These are phyloP conservation scores for Loxodonta africana DNA, from an alignment of 2,113 vertebrate species.

Conservation along the genomic window DNA sequence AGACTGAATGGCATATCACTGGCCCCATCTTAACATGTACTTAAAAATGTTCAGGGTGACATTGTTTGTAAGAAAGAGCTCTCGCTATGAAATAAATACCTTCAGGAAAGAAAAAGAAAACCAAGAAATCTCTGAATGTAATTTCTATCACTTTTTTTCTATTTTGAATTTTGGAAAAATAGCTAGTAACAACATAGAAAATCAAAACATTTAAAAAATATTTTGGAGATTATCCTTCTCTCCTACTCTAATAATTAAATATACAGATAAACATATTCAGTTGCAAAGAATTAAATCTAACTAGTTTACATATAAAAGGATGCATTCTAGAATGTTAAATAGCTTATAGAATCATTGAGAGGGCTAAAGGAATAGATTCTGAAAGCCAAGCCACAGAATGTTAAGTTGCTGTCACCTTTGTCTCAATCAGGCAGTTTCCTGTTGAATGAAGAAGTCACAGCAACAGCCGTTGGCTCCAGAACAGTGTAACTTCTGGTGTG, in stretches of 20 bases:
- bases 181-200: background rate
- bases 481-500: background rate
- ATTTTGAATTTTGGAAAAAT: constrained; percentile 45
- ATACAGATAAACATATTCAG: constrained; percentile 12
- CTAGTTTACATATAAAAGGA: constrained; percentile 27
- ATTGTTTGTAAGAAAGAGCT: constrained; percentile 3
- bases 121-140: background rate
- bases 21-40: background rate
- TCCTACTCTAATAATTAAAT: background rate
- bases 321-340: constrained; percentile 33
- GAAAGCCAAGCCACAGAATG: background rate
- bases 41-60: constrained; percentile 9
- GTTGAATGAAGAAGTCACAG: background rate
- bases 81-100: background rate
- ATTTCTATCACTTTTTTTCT: background rate
- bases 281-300: background rate
- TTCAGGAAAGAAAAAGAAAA: constrained; percentile 2
- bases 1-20: background rate
- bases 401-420: background rate
- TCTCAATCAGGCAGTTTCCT: background rate
- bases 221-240: background rate
- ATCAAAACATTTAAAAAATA: constrained; percentile 27
- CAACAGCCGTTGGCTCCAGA: background rate
- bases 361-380: background rate
- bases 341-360: background rate